A percentile compares a stretch with the other conserved stretches of the same genome.
Conservation (phyloP, 2,888 invertebrate species). For the Protodeltote pygarga region DNA sequence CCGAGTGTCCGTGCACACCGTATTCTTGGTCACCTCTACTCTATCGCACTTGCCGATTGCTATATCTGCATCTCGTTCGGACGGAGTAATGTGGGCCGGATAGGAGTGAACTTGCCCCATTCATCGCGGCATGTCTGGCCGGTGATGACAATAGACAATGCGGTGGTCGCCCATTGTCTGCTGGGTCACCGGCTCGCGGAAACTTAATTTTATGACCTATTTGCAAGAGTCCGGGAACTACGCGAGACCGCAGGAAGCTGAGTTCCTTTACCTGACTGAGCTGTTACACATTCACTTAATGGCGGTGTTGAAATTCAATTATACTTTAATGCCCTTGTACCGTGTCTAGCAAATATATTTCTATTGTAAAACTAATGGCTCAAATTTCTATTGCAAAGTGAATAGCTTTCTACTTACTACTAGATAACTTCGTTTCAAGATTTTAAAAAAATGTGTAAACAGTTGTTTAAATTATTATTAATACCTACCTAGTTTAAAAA, state of each 20-base stretch:
- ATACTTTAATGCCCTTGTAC: slow-evolving; percentile 37
- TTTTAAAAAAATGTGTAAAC: no score
- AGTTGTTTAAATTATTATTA: no score
- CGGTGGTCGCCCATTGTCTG: slow-evolving; percentile 74
- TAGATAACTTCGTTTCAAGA: no score
- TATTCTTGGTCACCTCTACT: slow-evolving; percentile 47
- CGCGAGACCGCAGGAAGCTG: slow-evolving; percentile 53
- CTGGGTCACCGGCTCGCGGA: slow-evolving; percentile 67
- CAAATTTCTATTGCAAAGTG: background rate
- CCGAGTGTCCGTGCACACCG: slow-evolving; percentile 69
- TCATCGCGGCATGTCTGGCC: slow-evolving; percentile 72
- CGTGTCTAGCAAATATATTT: no score
- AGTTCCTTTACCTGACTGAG: slow-evolving; percentile 54
- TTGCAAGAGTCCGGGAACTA: slow-evolving; percentile 65
- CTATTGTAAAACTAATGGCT: slow-evolving; percentile 1
- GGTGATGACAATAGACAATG: slow-evolving; percentile 76
- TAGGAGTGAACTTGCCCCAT: slow-evolving; percentile 79
- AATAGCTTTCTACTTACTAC: no score
- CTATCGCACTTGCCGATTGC: slow-evolving; percentile 54
- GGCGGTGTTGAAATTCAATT: slow-evolving; percentile 20
- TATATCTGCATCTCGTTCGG: slow-evolving; percentile 58
- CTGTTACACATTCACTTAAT: slow-evolving; percentile 34
- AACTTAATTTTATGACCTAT: slow-evolving; percentile 68
- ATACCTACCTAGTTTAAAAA: no score
- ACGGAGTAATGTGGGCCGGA: slow-evolving; percentile 64